Evolutionary conservation across 2,797 vertebrate genomes (phyloP).

Genomic region (Arrhamphus sclerolepis): DNA sequence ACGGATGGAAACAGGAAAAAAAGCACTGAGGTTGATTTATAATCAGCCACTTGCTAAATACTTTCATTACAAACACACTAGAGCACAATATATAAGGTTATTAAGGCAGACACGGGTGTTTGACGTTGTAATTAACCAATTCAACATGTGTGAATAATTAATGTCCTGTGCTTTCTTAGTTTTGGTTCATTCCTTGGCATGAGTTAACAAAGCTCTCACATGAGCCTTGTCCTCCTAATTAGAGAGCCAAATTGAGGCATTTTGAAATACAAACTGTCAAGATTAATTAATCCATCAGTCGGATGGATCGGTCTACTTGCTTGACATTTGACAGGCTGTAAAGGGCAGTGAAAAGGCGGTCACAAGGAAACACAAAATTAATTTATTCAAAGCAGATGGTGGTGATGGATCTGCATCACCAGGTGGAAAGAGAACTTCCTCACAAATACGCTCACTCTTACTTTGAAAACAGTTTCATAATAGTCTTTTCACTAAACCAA

Average conservation of each 20-base stretch:
- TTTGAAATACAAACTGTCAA: slow-evolving; percentile 39
- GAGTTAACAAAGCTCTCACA: slow-evolving; percentile 28
- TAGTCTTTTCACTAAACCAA: neutral
- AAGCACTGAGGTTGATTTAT: slow-evolving; percentile 29
- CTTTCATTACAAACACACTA: slow-evolving; percentile 41
- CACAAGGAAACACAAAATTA: slow-evolving; percentile 30
- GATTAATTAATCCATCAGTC: slow-evolving; percentile 49
- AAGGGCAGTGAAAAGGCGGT: slow-evolving; percentile 41
- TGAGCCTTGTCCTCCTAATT: slow-evolving; percentile 6
- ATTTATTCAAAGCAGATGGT: neutral
- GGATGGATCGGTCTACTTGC: slow-evolving; percentile 18
- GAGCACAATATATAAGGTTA: slow-evolving; percentile 27
- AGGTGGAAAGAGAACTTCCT: neutral
- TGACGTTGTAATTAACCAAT: slow-evolving; percentile 61
- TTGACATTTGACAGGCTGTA: slow-evolving; percentile 42
- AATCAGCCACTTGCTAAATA: slow-evolving; percentile 41
- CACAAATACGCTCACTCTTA: neutral
- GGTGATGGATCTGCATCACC: too few species aligned
- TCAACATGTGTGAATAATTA: slow-evolving; percentile 58
- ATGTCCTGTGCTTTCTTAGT: slow-evolving; percentile 38
- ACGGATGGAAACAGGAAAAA: slow-evolving; percentile 10
- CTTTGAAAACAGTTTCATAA: too few species aligned
- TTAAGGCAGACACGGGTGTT: slow-evolving; percentile 41
- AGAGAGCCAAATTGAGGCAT: slow-evolving; percentile 14
- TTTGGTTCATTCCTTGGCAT: slow-evolving; percentile 31